A percentile compares a stretch with the other conserved stretches of the same genome.
Evolutionary conservation across 2,113 vertebrate species (phyloP).

Genomic region (Trichechus manatus): DNA sequence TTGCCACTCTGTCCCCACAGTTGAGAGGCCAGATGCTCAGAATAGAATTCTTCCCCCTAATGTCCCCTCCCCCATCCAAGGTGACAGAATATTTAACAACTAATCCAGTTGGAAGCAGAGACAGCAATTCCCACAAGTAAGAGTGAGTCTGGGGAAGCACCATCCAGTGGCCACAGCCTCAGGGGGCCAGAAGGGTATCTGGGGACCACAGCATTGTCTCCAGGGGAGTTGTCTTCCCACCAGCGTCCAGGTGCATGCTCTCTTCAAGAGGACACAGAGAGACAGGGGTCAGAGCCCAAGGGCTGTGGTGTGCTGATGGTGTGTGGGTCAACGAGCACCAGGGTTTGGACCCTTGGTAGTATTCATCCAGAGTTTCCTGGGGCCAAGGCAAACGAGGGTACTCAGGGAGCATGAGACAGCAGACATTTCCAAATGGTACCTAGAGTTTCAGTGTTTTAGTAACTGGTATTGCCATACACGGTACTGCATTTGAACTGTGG

Average conservation of each 20-base stretch:
- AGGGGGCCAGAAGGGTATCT: neutral
- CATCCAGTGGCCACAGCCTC: neutral
- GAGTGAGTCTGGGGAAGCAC: neutral
- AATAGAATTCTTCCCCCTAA: neutral
- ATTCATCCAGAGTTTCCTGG: neutral
- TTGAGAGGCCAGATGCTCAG: neutral
- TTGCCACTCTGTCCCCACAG: neutral
- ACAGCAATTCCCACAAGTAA: neutral
- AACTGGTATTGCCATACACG: neutral
- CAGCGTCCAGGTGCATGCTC: neutral
- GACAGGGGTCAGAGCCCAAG: neutral
- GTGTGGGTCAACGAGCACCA: neutral
- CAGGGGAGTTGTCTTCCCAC: neutral
- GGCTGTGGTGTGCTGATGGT: neutral
- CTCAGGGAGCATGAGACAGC: neutral
- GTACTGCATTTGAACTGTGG: neutral
- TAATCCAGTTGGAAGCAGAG: neutral
- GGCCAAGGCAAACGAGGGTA: neutral
- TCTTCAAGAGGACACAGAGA: neutral
- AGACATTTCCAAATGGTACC: neutral
- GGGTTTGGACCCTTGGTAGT: neutral
- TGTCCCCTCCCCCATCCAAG: neutral
- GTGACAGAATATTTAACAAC: neutral
- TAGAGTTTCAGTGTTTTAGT: neutral
- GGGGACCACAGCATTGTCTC: neutral